Percentiles rank a stretch among this genome's conserved stretches.
Evolutionary conservation across 2,113 vertebrate species (phyloP).

Genomic region (Chunga burmeisteri): DNA sequence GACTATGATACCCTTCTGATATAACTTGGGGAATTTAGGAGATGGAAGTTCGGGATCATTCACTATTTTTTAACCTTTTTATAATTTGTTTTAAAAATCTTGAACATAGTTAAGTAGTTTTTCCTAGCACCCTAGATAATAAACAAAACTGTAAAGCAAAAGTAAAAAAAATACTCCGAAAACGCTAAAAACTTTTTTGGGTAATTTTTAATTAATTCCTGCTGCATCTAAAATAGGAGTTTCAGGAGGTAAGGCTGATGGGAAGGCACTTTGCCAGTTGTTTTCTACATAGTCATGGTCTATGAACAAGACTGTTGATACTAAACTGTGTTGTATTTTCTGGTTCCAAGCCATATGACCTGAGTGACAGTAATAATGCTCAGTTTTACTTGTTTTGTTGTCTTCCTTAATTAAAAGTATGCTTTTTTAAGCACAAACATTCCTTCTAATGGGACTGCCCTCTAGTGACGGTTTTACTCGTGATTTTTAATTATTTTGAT

Average conservation of each 20-base stretch:
- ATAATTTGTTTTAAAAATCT: neutral
- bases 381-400: neutral
- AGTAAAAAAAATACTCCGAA: neutral
- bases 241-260: neutral
- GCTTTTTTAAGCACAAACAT: neutral
- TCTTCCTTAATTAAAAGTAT: neutral
- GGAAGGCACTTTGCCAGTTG: neutral
- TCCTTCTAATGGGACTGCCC: neutral
- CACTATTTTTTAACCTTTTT: neutral
- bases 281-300: neutral
- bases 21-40: neutral
- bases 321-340: neutral
- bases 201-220: neutral
- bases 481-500: neutral
- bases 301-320: neutral
- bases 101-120: neutral
- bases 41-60: neutral
- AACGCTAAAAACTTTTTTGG: neutral
- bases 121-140: neutral
- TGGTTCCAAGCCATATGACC: neutral
- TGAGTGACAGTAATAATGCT: neutral
- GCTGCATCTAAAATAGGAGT: neutral
- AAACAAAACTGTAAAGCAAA: neutral
- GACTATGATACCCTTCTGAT: neutral
- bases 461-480: neutral